Percentiles rank a stretch among this genome's conserved stretches.
These are phyloP conservation scores for Arctocebus calabarensis DNA, from an alignment of 2,797 vertebrate species.

Conservation along the genomic window DNA sequence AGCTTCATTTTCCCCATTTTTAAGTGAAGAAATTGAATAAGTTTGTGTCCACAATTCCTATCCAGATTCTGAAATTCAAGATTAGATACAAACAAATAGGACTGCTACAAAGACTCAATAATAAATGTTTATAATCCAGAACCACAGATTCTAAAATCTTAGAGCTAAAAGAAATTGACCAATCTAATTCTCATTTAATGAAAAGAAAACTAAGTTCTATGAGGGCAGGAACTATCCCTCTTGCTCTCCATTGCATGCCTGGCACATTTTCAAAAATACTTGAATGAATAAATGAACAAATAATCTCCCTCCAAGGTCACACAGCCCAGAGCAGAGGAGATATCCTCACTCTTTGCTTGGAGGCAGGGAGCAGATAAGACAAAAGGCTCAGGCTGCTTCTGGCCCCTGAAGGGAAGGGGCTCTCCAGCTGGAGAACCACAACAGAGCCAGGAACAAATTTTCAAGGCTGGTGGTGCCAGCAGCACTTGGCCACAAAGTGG, in stretches of 20 bases:
- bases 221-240: not conserved
- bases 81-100: constrained; percentile 47
- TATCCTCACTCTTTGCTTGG: not conserved
- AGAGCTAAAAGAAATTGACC: constrained; percentile 16
- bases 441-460: constrained; percentile 59
- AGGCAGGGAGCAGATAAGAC: not conserved
- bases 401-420: not conserved
- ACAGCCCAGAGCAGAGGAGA: not conserved
- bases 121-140: constrained; percentile 50
- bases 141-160: constrained; percentile 25
- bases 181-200: not conserved
- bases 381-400: constrained; percentile 41
- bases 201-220: constrained; percentile 33
- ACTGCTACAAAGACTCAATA: constrained; percentile 10
- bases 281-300: constrained; percentile 44
- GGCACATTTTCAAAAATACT: constrained; percentile 29
- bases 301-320: not conserved
- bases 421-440: constrained; percentile 52
- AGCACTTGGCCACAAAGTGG: not conserved
- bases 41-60: constrained; percentile 3
- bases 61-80: not conserved
- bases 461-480: constrained; percentile 62
- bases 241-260: not conserved
- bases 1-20: not conserved
- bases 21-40: constrained; percentile 57